Conservation (phyloP, 2,888 invertebrate species). For the Drosophila acutilabella region DNA sequence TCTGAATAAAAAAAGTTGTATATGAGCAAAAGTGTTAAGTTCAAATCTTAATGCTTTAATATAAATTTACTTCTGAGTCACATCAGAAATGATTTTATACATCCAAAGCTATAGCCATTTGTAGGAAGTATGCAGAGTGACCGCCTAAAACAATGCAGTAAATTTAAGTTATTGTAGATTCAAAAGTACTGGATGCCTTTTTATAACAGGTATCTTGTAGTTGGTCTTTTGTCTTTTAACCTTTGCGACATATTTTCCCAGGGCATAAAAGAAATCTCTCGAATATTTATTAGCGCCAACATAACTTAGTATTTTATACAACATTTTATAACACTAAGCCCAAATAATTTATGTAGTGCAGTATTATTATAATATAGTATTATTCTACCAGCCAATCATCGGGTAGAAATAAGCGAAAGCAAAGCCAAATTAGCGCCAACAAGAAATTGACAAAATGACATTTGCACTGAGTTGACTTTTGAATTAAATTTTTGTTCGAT, state of each 20-base stretch:
- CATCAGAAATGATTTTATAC: too few relatives aligned
- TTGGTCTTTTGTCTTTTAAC: not conserved
- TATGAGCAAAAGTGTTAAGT: too few relatives aligned
- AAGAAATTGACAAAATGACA: too few relatives aligned
- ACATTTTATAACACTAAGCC: constrained; percentile 3
- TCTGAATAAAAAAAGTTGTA: too few relatives aligned
- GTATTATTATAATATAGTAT: not conserved
- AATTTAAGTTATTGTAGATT: not conserved
- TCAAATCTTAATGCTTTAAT: too few relatives aligned
- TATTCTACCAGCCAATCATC: not conserved
- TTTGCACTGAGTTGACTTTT: too few relatives aligned
- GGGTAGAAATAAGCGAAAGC: too few relatives aligned
- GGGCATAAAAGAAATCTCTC: constrained; percentile 17
- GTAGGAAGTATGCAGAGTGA: not conserved
- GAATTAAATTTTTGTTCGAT: constrained; percentile 5
- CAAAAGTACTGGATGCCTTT: too few relatives aligned
- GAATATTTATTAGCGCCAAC: constrained; percentile 29
- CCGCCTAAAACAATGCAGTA: not conserved
- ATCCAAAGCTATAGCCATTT: too few relatives aligned
- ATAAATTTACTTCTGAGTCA: too few relatives aligned
- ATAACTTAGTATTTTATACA: constrained; percentile 15
- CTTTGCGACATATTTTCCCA: not conserved
- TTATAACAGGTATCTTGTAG: not conserved
- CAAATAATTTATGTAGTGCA: constrained; percentile 4
- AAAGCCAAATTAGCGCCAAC: too few relatives aligned